These are phyloP conservation scores for Eclectus roratus DNA, from an alignment of 2,113 vertebrate genomes.

Conservation along the genomic window DNA sequence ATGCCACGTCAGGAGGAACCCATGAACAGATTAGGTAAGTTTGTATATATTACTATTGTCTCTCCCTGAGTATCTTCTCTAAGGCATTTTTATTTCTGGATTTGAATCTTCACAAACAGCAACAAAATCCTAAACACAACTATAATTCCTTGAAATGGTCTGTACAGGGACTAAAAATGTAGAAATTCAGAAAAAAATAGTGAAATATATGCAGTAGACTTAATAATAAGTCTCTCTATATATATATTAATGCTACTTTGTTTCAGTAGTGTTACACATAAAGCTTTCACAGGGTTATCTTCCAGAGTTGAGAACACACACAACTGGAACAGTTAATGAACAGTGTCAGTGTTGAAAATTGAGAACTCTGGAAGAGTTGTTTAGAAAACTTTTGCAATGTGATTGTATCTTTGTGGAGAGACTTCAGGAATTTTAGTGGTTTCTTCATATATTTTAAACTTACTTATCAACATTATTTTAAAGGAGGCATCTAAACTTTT, in stretches of 20 bases:
- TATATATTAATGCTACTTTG: not conserved
- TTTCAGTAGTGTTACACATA: not conserved
- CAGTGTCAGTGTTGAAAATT: not conserved
- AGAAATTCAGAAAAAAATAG: not conserved
- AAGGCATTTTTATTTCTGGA: not conserved
- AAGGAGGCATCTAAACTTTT: not conserved
- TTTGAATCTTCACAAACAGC: not conserved
- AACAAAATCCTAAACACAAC: not conserved
- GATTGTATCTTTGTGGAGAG: not conserved
- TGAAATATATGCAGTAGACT: not conserved
- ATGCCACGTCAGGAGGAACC: constrained; percentile 87
- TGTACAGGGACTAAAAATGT: not conserved
- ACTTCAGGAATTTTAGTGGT: not conserved
- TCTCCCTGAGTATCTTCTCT: not conserved
- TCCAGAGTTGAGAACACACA: not conserved
- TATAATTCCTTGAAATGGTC: not conserved
- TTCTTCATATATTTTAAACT: not conserved
- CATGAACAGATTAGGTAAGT: constrained; percentile 85
- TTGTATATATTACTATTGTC: not conserved
- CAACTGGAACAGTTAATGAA: not conserved
- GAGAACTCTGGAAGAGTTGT: not conserved
- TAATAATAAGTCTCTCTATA: not conserved
- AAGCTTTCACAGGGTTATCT: not conserved
- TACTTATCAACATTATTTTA: not conserved
- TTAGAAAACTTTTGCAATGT: not conserved